These are phyloP conservation scores for Pica pica DNA, from an alignment of 2,113 vertebrate species.

Conservation along the genomic window DNA sequence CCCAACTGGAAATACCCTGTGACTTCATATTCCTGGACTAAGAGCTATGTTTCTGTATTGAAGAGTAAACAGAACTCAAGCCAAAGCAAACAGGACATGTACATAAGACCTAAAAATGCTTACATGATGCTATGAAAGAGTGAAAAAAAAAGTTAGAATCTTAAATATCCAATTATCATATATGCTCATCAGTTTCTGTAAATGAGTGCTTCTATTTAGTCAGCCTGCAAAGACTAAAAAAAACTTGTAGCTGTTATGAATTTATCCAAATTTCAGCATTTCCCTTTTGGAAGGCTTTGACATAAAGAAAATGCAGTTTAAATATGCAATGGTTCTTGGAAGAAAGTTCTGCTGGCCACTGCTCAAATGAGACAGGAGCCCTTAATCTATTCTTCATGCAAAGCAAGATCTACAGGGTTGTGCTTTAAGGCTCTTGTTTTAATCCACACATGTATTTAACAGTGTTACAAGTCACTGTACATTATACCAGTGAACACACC, in stretches of 20 bases:
- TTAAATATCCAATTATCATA: background rate
- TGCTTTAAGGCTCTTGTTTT: background rate
- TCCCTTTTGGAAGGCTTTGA: background rate
- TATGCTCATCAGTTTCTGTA: background rate
- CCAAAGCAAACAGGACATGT: background rate
- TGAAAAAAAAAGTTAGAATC: background rate
- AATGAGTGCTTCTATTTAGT: background rate
- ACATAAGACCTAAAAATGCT: fast-evolving
- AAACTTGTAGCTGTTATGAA: background rate
- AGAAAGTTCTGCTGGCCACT: background rate
- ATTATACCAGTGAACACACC: background rate
- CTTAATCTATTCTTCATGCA: background rate
- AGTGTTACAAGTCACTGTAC: background rate
- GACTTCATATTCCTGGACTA: background rate
- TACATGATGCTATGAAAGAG: background rate
- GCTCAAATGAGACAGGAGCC: background rate
- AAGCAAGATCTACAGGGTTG: background rate
- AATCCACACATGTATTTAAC: background rate
- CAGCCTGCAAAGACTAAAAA: background rate
- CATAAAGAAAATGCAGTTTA: background rate
- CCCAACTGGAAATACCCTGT: background rate
- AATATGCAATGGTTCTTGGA: background rate
- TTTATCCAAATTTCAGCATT: background rate
- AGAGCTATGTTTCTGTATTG: background rate
- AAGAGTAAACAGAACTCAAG: background rate